Evolutionary conservation across 2,797 vertebrate species (phyloP), one percentile per base, ranked within the genome.

Genomic region (Garrulus glandarius): DNA sequence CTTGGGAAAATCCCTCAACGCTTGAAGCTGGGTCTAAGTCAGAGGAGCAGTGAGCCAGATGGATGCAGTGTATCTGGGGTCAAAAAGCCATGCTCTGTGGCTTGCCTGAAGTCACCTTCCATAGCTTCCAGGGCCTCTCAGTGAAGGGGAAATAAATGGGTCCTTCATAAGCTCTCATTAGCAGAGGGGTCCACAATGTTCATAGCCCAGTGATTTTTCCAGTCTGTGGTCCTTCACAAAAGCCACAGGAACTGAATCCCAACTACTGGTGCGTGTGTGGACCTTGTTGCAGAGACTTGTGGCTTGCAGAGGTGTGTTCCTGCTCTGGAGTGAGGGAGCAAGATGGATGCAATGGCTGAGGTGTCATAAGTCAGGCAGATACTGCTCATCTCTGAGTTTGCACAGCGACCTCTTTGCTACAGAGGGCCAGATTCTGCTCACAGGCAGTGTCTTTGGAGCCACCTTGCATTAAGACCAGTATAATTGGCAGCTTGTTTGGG

Each of bases 261-360:
- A 57, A 10, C 13, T 20, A 10, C 26, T 34, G 43, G 56, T 1
- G 0, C 0, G 0, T 19, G 14, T 41, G 49, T 44, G 76, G 56
- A 72, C 36, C 52, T 59, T 1, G 1, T 49, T 70, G 59, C 52
- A 87, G 52, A 74, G 47, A 50, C 15, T 1, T 6, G 1, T 13
- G 50, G 8, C 55, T 78, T 75, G 69, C 24, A 41, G 24, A 67
- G 14, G 13, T 57, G 44, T 46, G 32, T 27, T 74, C 9, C 82
- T 56, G n/a, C 63, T 87, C 50, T 70, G 44, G 34, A 70, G 19
- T 2, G 6, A 70, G 22, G 41, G 27, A 91, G 8, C 9, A 27
- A 77, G 65, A 46, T 26, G 46, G 81, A 47, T 67, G 26, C 61
- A 83, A 74, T 43, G 49, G 21, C 64, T 39, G 60, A 85, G 67